Conservation (phyloP, 2,797 vertebrate species). For the Vipera ursinii region DNA sequence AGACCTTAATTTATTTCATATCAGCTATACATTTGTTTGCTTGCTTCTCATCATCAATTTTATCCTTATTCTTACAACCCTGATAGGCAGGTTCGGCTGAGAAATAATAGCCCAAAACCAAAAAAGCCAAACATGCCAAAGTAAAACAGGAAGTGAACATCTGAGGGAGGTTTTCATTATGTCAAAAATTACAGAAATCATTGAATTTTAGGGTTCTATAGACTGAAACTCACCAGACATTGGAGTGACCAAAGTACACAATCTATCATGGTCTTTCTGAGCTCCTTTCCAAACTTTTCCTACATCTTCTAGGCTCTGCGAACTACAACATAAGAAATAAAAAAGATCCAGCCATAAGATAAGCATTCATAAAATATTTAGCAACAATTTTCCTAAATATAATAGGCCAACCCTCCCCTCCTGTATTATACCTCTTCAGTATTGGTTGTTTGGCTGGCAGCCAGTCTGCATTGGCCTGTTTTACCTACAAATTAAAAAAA, state of each 20-base stretch:
- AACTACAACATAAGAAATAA: constrained; percentile 41
- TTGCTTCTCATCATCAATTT: not conserved
- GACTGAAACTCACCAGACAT: constrained; percentile 81
- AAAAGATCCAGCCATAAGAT: constrained; percentile 5
- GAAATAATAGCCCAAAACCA: not conserved
- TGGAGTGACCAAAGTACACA: constrained; percentile 74
- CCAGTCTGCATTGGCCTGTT: constrained; percentile 88
- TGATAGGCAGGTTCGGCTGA: not conserved
- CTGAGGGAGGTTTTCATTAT: not conserved
- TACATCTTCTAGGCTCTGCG: constrained; percentile 69
- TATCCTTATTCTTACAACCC: not conserved
- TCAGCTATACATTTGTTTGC: not conserved
- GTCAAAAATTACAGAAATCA: not conserved
- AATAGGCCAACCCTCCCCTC: not conserved
- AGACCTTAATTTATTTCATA: not conserved
- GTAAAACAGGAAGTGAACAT: not conserved
- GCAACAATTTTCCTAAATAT: not conserved
- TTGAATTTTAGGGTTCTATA: not conserved
- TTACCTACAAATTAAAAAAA: constrained; percentile 74
- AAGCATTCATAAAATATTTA: not conserved
- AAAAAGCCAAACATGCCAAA: not conserved
- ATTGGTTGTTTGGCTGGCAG: constrained; percentile 79
- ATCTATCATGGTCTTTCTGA: constrained; percentile 68
- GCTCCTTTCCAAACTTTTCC: constrained; percentile 60
- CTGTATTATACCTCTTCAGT: constrained; percentile 80